A percentile compares a stretch with the other conserved stretches of the same genome.
These are phyloP conservation scores for Crepidodera aurea DNA, from an alignment of 2,888 invertebrate species.

Conservation along the genomic window DNA sequence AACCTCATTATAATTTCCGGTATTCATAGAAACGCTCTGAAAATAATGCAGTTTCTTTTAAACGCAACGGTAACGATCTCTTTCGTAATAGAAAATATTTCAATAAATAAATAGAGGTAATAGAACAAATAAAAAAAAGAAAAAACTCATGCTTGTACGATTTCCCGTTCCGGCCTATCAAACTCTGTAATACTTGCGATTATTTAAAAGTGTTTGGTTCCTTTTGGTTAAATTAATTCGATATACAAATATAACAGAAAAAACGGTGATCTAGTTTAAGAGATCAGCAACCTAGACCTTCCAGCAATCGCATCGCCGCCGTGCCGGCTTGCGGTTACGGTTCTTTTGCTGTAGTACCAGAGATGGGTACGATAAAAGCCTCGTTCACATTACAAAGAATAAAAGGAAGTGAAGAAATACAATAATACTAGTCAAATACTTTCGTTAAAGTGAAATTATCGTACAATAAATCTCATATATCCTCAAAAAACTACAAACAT, in stretches of 20 bases:
- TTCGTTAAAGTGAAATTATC: too few relatives aligned
- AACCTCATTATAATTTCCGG: too few relatives aligned
- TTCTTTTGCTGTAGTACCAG: neutral
- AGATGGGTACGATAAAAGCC: constrained; percentile 8
- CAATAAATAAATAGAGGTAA: neutral
- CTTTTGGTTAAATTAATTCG: constrained; percentile 10
- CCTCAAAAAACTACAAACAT: too few relatives aligned
- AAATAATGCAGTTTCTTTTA: neutral
- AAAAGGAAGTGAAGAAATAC: too few relatives aligned
- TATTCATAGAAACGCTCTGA: too few relatives aligned
- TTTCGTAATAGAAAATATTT: neutral
- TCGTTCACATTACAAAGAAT: too few relatives aligned
- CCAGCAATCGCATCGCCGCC: constrained; percentile 4
- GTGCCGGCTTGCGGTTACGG: constrained; percentile 2
- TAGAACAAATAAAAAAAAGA: neutral
- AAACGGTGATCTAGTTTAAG: constrained; percentile 14
- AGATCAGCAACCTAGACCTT: constrained; percentile 21
- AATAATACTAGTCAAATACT: too few relatives aligned
- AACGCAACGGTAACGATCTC: neutral
- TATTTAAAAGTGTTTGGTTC: neutral
- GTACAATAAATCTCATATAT: too few relatives aligned
- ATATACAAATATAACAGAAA: constrained; percentile 3
- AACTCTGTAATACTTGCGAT: neutral
- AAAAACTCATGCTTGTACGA: neutral
- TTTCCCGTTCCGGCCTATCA: constrained; percentile 5